These are phyloP conservation scores for Porites australiensis DNA, from an alignment of 64 coral and sea anemone species.

Conservation along the genomic window DNA sequence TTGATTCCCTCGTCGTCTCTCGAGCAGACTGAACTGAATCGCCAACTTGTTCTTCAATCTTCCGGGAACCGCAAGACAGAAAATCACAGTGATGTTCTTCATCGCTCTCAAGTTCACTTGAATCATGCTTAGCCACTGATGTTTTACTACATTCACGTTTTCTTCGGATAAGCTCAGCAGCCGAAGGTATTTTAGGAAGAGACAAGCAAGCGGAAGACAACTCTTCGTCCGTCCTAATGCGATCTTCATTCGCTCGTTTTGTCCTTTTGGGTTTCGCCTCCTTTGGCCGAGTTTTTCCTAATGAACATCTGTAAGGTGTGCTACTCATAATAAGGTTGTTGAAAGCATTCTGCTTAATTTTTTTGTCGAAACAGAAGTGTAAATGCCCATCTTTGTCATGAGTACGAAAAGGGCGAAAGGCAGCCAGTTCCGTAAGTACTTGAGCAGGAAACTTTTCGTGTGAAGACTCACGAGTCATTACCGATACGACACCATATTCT, in stretches of 20 bases:
- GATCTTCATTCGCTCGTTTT: background rate
- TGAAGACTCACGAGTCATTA: constrained; percentile 44
- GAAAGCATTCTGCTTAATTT: constrained; percentile 32
- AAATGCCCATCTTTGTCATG: background rate
- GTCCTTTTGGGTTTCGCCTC: background rate
- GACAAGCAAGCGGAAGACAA: background rate
- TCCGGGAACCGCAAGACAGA: constrained; percentile 2
- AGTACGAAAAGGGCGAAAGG: constrained; percentile 11
- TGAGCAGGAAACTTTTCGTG: constrained; percentile 38
- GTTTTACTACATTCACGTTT: background rate
- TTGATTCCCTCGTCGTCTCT: background rate
- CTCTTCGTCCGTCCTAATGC: background rate
- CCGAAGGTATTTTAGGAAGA: constrained; percentile 13
- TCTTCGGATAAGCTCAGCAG: background rate
- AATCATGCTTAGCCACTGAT: background rate
- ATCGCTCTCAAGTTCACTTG: background rate
- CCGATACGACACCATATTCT: background rate
- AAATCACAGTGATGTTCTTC: background rate
- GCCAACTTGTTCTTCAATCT: background rate
- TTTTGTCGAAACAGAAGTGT: constrained; percentile 48
- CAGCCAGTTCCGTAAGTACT: constrained; percentile 15
- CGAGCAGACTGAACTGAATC: background rate
- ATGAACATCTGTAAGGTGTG: constrained; percentile 38
- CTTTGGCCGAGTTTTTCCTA: background rate
- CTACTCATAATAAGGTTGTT: constrained; percentile 34